Base-by-base conservation (phyloP, 2,888 invertebrate species). In the Tipula helvola region DNA sequence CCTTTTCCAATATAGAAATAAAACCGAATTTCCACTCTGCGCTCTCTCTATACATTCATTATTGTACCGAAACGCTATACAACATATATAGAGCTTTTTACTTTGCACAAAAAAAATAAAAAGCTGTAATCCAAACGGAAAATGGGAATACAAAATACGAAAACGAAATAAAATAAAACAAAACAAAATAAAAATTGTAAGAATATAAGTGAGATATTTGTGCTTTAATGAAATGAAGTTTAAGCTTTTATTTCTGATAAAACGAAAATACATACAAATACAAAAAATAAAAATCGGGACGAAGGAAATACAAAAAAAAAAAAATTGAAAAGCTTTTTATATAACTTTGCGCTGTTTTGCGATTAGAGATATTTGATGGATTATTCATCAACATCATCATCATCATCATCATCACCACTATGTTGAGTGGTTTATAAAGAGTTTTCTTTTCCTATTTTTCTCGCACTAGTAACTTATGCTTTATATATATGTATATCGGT, bases 171-270 rank as follows among this genome's bases (percentile, higher is more conserved):
- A 39, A 39, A 44, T 44, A 52, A 52, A 52, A 52, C 28, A 28
- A 28, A 39, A 7, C 5, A 52, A 52, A 52, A n/a, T n/a, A n/a
- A n/a, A 52, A 52, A 28, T 71, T 71, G 28, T 71, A 71, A 71
- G 71, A 71, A 71, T 71, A 71, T 28, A 71, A 71, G 71, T 71
- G 71, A 71, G 71, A 71, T 71, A 71, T 71, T 71, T 71, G 71
- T 71, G 71, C 28, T 71, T 28, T 71, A 71, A 71, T 71, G 28
- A 71, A 71, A 71, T 28, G 71, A 71, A 71, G 71, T 71, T 71
- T 71, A 71, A 71, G 71, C 71, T 71, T 71, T 71, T 71, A 71
- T 71, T 71, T 71, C 71, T 71, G 71, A 71, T 71, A 71, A 71
- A 71, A 71, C 28, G 71, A 28, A 71, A 71, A 71, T 71, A 28